These are phyloP conservation scores for Phenganax subtilis DNA, from an alignment of 92 coral and sea anemone species.

Conservation along the genomic window DNA sequence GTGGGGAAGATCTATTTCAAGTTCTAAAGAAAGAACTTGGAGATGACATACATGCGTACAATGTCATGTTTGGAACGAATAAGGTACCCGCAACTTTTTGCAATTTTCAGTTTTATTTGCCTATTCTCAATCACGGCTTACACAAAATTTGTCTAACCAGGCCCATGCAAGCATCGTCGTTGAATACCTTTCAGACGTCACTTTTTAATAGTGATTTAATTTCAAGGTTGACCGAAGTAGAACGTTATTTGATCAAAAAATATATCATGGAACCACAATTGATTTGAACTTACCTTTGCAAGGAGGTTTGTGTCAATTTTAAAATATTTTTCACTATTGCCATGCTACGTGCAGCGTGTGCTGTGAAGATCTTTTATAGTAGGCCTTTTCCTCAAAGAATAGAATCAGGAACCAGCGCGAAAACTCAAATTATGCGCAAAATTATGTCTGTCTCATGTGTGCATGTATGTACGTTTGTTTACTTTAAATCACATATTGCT, in stretches of 20 bases:
- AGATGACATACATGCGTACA: neutral
- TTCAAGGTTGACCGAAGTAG: constrained; percentile 4
- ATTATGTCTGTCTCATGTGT: too few relatives aligned
- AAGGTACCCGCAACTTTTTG: neutral
- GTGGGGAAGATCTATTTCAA: neutral
- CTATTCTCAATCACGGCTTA: neutral
- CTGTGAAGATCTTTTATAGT: too few relatives aligned
- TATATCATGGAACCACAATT: constrained; percentile 18
- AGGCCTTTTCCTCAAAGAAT: too few relatives aligned
- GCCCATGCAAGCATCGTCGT: neutral
- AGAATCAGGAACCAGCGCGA: too few relatives aligned
- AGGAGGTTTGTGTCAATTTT: neutral
- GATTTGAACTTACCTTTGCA: neutral
- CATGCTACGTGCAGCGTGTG: neutral
- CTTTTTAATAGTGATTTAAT: neutral
- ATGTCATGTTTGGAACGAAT: constrained; percentile 16
- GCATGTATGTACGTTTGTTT: too few relatives aligned
- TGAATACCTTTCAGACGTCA: neutral
- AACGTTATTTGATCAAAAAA: constrained; percentile 14
- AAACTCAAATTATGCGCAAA: too few relatives aligned
- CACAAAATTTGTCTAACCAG: neutral
- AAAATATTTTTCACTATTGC: rapidly evolving
- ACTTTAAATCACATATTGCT: too few relatives aligned
- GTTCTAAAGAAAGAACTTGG: neutral
- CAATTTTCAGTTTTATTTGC: too few relatives aligned